Percentiles rank a stretch among this genome's conserved stretches.
Conservation (phyloP, 2,797 vertebrate genomes). For the Lacerta agilis region DNA sequence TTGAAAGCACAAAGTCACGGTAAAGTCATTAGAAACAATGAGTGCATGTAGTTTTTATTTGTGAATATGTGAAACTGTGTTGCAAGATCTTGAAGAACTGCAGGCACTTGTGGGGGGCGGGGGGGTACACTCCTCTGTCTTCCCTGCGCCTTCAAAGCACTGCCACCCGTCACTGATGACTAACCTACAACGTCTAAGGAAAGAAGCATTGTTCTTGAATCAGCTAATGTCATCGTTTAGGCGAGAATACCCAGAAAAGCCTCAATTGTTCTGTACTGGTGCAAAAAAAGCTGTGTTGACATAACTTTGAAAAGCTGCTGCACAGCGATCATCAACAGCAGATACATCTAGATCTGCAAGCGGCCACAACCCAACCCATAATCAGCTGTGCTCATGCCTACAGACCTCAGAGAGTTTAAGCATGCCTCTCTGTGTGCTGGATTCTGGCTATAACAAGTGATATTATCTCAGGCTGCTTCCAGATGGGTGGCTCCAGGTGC, state of each 20-base stretch:
- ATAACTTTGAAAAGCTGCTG: neutral
- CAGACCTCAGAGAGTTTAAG: neutral
- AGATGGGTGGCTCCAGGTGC: too few species aligned
- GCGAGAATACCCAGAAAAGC: neutral
- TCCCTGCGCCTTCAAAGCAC: neutral
- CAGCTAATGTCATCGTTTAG: slow-evolving; percentile 2
- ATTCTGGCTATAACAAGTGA: neutral
- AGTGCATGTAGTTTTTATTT: slow-evolving; percentile 39
- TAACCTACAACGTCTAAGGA: neutral
- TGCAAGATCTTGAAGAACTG: slow-evolving; percentile 44
- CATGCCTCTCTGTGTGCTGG: neutral
- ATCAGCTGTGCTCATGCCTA: neutral
- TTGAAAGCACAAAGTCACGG: slow-evolving; percentile 47
- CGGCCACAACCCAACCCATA: neutral
- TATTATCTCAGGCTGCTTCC: neutral
- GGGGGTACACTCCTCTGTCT: neutral
- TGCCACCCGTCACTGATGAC: neutral
- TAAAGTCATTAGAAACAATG: slow-evolving; percentile 23
- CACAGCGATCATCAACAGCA: neutral
- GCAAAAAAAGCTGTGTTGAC: neutral
- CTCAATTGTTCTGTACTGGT: slow-evolving; percentile 18
- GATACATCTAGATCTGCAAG: neutral
- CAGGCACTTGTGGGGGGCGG: neutral
- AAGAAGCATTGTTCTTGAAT: slow-evolving; percentile 21
- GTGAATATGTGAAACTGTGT: slow-evolving; percentile 37